Evolutionary conservation across 2,797 vertebrate genomes (phyloP), one percentile per base, ranked within the genome.

Genomic region (Gymnocypris eckloni): DNA sequence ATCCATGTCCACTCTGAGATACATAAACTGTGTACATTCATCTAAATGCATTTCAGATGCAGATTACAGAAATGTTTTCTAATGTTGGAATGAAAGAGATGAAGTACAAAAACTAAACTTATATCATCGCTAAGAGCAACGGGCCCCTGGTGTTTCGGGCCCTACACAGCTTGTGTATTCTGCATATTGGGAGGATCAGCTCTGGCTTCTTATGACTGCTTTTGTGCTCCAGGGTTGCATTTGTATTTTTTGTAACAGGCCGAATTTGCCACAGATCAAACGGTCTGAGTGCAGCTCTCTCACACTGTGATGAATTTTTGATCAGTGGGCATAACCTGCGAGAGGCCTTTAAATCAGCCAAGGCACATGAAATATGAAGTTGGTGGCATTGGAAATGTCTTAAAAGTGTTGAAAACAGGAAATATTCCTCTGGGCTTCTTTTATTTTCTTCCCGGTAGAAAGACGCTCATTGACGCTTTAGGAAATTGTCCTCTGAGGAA

Each of bases 401-500:
- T 20, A 52, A 66, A 64, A 39, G n/a, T 48, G 89, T 90, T 90
- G 86, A 86, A 87, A 88, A 90, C 79, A 83, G 73, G 89, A 90
- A 88, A 56, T 84, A 83, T 86, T 87, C 81, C 87, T 89, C 88
- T 89, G 80, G 90, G 79, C 81, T 88, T 91, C 91, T 93, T 94
- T 94, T 92, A 94, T 94, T 95, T 93, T 91, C 92, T 73, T 91
- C 92, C 90, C 88, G n/a, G 87, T 86, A 91, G 90, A 93, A 93
- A 93, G 89, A 86, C 90, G 83, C 92, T 92, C 92, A 93, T 94
- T 94, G 93, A 94, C 91, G 90, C 89, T 93, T 94, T 92, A 91
- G 90, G 93, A 94, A 92, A 93, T 84, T 88, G 88, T 92, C 91
- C 92, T 91, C 91, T 92, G 92, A 87, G 67, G 41, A 64, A 28